Evolutionary conservation across 2,113 vertebrate species (phyloP).

Genomic region (Coptodon rendalli): DNA sequence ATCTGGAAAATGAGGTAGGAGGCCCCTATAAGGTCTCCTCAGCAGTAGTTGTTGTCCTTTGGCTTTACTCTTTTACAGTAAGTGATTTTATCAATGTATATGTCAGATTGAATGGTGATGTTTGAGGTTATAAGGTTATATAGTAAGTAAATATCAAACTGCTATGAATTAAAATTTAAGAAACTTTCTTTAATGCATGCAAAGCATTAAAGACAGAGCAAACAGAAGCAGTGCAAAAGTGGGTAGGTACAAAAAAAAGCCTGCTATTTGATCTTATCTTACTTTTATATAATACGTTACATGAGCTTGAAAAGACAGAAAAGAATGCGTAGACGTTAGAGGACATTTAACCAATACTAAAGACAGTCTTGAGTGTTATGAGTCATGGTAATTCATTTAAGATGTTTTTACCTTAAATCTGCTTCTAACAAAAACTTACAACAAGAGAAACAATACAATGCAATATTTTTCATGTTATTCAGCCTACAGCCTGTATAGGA

Average conservation of each 20-base stretch:
- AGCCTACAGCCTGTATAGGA: background rate
- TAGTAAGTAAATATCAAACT: background rate
- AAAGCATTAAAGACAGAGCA: conserved; percentile 39
- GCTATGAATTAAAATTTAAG: background rate
- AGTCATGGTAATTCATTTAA: background rate
- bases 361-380: background rate
- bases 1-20: background rate
- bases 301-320: background rate
- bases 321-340: background rate
- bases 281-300: background rate
- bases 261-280: background rate
- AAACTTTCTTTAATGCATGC: background rate
- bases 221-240: conserved; percentile 22
- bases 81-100: background rate
- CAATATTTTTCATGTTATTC: background rate
- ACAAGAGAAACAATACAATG: background rate
- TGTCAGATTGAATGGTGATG: background rate
- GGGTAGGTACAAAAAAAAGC: conserved; percentile 21
- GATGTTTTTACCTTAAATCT: background rate
- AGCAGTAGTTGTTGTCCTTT: background rate
- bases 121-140: background rate
- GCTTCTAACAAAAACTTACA: background rate
- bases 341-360: background rate
- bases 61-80: background rate
- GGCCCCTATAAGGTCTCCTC: background rate